A percentile compares a stretch with the other conserved stretches of the same genome.
phyloP scores from a whole-genome alignment of 2,888 invertebrate species.

The Poecilus cupreus region DNA sequence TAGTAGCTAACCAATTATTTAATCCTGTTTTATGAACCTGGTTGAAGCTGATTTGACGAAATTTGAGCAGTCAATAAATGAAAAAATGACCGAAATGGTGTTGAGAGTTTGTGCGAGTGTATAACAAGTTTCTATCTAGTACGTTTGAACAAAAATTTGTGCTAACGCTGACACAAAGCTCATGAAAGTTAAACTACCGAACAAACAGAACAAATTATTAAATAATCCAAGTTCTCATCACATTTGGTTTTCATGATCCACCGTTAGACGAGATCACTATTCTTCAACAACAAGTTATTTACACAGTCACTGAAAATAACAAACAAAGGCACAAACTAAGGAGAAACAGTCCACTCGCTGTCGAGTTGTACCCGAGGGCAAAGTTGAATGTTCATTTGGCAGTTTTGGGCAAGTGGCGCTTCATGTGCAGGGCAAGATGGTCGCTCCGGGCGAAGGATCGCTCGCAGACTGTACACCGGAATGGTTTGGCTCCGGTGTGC shows the following conservation, averaged over 20 bases:
- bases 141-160: background rate
- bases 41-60: too few relatives aligned
- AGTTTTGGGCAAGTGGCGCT: slow-evolving; percentile 94
- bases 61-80: too few relatives aligned
- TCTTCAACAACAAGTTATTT: slow-evolving; percentile 26
- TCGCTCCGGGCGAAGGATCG: slow-evolving; percentile 96
- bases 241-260: slow-evolving; percentile 46
- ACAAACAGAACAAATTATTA: slow-evolving; percentile 44
- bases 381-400: slow-evolving; percentile 74
- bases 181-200: slow-evolving; percentile 7
- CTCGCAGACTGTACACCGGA: slow-evolving; percentile 96
- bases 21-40: too few relatives aligned
- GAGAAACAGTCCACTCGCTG: background rate
- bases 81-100: background rate
- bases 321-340: slow-evolving; percentile 22
- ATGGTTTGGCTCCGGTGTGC: slow-evolving; percentile 97
- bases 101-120: background rate
- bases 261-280: slow-evolving; percentile 43
- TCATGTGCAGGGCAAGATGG: slow-evolving; percentile 97
- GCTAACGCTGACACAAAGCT: slow-evolving; percentile 33
- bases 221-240: slow-evolving; percentile 40
- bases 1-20: too few relatives aligned
- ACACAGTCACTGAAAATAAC: slow-evolving; percentile 34
- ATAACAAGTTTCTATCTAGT: background rate
- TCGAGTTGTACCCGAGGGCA: background rate